Percentiles rank a stretch among this genome's conserved stretches.
Conservation (phyloP, 2,113 vertebrate species). For the Prochilodus magdalenae region DNA sequence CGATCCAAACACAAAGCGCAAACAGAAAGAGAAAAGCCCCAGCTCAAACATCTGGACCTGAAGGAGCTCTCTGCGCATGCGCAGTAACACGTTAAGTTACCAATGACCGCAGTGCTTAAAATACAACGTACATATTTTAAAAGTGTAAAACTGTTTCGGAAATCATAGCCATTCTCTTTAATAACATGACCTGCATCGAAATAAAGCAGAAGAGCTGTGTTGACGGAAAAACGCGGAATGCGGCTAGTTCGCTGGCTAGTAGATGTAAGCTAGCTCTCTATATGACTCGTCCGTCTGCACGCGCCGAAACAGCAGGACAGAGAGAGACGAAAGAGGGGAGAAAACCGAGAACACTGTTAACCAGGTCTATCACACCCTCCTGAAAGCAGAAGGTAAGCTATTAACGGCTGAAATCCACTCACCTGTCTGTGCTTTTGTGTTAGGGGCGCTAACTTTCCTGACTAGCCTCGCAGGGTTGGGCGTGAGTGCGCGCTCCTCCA, state of each 20-base stretch:
- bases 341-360: no score
- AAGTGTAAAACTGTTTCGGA: background rate
- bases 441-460: constrained; percentile 2
- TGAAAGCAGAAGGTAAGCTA: background rate
- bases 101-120: background rate
- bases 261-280: background rate
- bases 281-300: background rate
- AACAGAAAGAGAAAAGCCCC: no score
- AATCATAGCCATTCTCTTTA: background rate
- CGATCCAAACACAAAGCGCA: no score
- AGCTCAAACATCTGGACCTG: constrained; percentile 25
- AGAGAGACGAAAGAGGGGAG: background rate
- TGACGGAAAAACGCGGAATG: background rate
- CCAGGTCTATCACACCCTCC: background rate
- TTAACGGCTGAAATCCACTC: background rate
- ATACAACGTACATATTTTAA: background rate
- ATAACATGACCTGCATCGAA: background rate
- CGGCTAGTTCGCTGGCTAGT: background rate
- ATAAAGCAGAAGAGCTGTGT: background rate
- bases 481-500: constrained; percentile 15
- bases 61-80: background rate
- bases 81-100: background rate
- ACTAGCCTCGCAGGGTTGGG: constrained; percentile 26
- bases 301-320: background rate
- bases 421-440: background rate